Conservation (phyloP, 1,140 invertebrate genomes). For the Drosophila subobscura region DNA sequence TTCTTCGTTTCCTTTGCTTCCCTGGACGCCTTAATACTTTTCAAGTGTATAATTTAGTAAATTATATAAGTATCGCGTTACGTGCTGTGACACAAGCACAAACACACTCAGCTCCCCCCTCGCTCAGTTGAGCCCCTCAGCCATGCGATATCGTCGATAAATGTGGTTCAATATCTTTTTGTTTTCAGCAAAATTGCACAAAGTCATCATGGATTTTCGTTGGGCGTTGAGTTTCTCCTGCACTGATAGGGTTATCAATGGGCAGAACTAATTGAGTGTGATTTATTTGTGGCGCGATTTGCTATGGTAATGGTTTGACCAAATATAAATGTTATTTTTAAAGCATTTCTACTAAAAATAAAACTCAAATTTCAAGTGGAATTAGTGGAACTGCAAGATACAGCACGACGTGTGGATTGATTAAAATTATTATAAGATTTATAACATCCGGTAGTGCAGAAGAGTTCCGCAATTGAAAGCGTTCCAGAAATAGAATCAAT, state of each 20-base stretch:
- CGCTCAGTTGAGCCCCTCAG: neutral
- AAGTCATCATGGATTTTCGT: constrained; percentile 46
- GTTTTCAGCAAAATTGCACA: constrained; percentile 41
- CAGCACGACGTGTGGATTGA: too few species aligned
- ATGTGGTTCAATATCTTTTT: constrained; percentile 61
- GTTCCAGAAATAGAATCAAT: neutral
- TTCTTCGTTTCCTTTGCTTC: constrained; percentile 26
- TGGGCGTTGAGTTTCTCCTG: constrained; percentile 14
- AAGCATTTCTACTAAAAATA: constrained; percentile 5
- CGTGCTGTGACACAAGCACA: constrained; percentile 54
- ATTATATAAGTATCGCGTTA: constrained; percentile 81
- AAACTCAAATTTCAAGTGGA: too few species aligned
- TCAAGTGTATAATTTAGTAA: constrained; percentile 80
- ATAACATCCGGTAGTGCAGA: too few species aligned
- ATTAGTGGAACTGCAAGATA: too few species aligned
- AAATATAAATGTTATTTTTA: constrained; percentile 29
- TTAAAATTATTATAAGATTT: too few species aligned
- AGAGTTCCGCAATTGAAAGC: too few species aligned
- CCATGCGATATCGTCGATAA: constrained; percentile 55
- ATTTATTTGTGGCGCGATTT: constrained; percentile 23
- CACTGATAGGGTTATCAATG: constrained; percentile 40
- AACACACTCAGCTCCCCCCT: constrained; percentile 25
- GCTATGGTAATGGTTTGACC: neutral
- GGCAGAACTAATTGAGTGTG: constrained; percentile 35
- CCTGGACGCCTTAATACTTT: constrained; percentile 73